These are phyloP conservation scores for Pseudopleuronectes americanus DNA, from an alignment of 2,797 vertebrate genomes.

Conservation along the genomic window DNA sequence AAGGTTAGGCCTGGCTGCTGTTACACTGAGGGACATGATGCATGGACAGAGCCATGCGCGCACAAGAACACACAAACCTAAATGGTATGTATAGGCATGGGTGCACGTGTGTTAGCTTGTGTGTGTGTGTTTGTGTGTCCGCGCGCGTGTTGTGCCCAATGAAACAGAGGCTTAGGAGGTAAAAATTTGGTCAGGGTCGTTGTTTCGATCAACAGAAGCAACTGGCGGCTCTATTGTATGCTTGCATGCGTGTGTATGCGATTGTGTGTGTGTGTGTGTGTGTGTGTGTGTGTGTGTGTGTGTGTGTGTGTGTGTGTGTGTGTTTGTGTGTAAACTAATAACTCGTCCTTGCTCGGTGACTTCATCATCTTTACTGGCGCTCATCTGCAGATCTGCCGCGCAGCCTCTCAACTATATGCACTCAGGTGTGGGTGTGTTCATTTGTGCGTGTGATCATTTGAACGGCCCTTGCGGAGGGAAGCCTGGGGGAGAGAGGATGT, in stretches of 20 bases:
- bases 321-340: constrained; percentile 28
- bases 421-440: constrained; percentile 19
- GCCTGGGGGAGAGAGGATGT: neutral
- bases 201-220: constrained; percentile 15
- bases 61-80: constrained; percentile 3
- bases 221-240: constrained; percentile 4
- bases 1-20: constrained; percentile 46
- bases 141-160: neutral
- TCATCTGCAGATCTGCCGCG: constrained; percentile 34
- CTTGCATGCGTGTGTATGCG: neutral
- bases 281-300: neutral
- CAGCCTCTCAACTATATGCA: constrained; percentile 3
- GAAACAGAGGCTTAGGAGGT: constrained; percentile 25
- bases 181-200: constrained; percentile 26
- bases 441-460: constrained; percentile 18
- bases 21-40: constrained; percentile 55
- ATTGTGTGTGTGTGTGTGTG: neutral
- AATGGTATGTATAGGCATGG: neutral
- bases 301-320: neutral
- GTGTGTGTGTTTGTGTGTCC: neutral
- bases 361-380: constrained; percentile 38
- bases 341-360: constrained; percentile 35
- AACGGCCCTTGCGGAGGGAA: neutral
- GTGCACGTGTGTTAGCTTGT: neutral
- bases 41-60: constrained; percentile 39